phyloP scores from a whole-genome alignment of 2,113 vertebrate species.

The Todiramphus chloris region DNA sequence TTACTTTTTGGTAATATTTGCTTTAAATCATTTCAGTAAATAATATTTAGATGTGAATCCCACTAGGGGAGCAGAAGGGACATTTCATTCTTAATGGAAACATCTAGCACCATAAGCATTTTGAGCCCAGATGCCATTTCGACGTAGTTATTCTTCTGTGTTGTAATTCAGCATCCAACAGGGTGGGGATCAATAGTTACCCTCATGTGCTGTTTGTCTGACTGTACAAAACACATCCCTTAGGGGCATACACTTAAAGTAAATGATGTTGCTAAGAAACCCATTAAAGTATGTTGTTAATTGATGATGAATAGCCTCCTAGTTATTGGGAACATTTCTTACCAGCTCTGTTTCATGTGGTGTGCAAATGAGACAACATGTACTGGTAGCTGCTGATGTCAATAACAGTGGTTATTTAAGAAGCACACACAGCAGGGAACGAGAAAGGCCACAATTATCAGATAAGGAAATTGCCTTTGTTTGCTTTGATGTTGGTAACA shows the following conservation, averaged over 20 bases:
- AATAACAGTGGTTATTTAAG: neutral
- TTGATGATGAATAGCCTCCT: neutral
- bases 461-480: conserved; percentile 9
- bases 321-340: conserved; percentile 43
- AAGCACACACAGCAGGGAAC: neutral
- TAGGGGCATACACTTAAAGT: neutral
- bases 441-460: neutral
- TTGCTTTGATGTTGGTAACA: neutral
- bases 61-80: neutral
- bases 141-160: neutral
- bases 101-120: neutral
- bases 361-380: neutral
- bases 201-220: conserved; percentile 14
- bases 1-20: neutral
- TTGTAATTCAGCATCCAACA: neutral
- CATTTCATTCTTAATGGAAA: neutral
- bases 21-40: neutral
- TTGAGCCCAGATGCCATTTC: neutral
- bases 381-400: conserved; percentile 43
- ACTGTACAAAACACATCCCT: conserved; percentile 15
- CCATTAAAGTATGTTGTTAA: conserved; percentile 41
- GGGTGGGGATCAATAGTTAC: conserved; percentile 7
- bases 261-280: conserved; percentile 44
- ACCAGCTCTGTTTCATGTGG: conserved; percentile 5
- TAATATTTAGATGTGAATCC: neutral